Conservation (phyloP, 2,797 vertebrate species). For the Rhinichthys osculus region DNA sequence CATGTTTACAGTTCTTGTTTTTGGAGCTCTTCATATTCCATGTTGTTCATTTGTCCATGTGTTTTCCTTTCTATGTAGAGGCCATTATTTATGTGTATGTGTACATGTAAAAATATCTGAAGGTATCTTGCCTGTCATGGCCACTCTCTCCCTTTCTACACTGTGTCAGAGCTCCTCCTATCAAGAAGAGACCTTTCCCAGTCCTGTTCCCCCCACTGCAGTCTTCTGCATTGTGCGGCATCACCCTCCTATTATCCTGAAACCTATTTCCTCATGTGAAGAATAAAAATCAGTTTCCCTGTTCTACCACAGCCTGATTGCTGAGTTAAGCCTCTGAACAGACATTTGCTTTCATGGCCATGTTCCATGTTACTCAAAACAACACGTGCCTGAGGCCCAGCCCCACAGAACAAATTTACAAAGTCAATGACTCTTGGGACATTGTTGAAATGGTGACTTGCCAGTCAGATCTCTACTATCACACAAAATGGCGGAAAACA, state of each 20-base stretch:
- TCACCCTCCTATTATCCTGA: slow-evolving; percentile 56
- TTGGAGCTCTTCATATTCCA: not conserved
- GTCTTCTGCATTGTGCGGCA: slow-evolving; percentile 36
- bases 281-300: slow-evolving; percentile 63
- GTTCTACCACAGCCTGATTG: slow-evolving; percentile 43
- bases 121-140: slow-evolving; percentile 46
- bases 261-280: slow-evolving; percentile 65
- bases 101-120: slow-evolving; percentile 12
- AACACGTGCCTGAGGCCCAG: slow-evolving; percentile 39
- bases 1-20: slow-evolving; percentile 11
- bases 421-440: slow-evolving; percentile 64
- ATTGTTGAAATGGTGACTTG: slow-evolving; percentile 61
- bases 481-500: slow-evolving; percentile 49
- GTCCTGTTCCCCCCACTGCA: not conserved
- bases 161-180: slow-evolving; percentile 64
- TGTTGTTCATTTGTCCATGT: not conserved
- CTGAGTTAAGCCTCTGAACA: slow-evolving; percentile 4
- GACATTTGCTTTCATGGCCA: slow-evolving; percentile 39
- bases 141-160: slow-evolving; percentile 34
- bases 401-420: slow-evolving; percentile 59
- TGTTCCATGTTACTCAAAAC: slow-evolving; percentile 55
- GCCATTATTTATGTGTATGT: not conserved
- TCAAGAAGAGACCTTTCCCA: slow-evolving; percentile 52
- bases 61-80: not conserved
- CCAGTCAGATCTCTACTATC: slow-evolving; percentile 58